Conservation (phyloP, 2,888 invertebrate species). For the Oligia latruncula region DNA sequence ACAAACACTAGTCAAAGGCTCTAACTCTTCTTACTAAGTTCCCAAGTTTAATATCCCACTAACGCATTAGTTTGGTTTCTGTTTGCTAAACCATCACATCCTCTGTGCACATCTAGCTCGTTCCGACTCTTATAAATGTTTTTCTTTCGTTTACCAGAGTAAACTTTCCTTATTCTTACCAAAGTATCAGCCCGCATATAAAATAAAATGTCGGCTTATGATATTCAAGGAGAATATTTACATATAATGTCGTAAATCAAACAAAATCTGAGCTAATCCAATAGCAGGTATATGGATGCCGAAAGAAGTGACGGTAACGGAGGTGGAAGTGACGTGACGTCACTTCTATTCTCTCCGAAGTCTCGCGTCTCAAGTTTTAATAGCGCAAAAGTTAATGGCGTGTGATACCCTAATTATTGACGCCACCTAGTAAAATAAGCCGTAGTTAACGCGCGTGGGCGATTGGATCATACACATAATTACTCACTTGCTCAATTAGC, state of each 20-base stretch:
- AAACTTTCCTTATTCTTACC: conserved; percentile 14
- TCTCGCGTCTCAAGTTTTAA: conserved; percentile 34
- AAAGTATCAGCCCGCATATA: neutral
- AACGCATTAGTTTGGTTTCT: conserved; percentile 29
- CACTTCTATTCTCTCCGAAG: conserved; percentile 19
- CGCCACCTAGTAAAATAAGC: conserved; percentile 52
- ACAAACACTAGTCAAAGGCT: neutral
- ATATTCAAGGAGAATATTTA: conserved; percentile 8
- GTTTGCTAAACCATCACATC: conserved; percentile 37
- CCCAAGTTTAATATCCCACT: conserved; percentile 10
- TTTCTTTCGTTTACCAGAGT: conserved; percentile 4
- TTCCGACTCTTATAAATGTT: conserved; percentile 36
- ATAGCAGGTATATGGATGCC: conserved; percentile 5
- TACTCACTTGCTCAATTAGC: conserved; percentile 60
- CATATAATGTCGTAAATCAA: conserved; percentile 26
- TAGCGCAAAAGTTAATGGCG: conserved; percentile 48
- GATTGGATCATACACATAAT: conserved; percentile 54
- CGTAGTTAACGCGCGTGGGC: conserved; percentile 45
- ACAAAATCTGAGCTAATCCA: conserved; percentile 10
- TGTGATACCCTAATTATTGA: conserved; percentile 57
- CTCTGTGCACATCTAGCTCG: conserved; percentile 30
- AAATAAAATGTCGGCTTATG: conserved; percentile 9
- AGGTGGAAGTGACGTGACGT: conserved; percentile 38
- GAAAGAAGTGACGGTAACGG: neutral
- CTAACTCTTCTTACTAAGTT: neutral